These are phyloP conservation scores for Malacoraja senta DNA, from an alignment of 2,797 vertebrate species.

Conservation along the genomic window DNA sequence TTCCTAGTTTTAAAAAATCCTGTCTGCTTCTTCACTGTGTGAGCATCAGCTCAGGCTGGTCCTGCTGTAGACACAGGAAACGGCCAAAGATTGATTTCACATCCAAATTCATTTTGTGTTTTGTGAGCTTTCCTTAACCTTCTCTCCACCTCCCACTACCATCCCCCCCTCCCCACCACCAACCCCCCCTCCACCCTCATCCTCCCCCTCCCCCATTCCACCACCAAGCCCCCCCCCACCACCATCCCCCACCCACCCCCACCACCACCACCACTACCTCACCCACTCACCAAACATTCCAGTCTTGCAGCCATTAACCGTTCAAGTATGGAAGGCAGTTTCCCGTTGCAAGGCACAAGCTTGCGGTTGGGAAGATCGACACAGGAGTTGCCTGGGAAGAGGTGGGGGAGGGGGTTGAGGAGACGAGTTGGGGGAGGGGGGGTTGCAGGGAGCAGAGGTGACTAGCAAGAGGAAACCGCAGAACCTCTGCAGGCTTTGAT, in stretches of 20 bases:
- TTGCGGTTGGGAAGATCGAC: neutral
- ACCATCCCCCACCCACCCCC: no score
- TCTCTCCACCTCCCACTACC: no score
- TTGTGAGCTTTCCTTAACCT: no score
- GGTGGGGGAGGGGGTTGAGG: neutral
- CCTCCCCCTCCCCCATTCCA: no score
- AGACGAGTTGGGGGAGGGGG: neutral
- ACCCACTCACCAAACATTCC: neutral
- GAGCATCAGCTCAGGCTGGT: neutral
- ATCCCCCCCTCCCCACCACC: neutral
- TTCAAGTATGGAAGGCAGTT: neutral
- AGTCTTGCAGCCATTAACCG: neutral
- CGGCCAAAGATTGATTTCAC: no score
- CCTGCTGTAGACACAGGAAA: no score
- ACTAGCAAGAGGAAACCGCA: neutral
- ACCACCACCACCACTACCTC: no score
- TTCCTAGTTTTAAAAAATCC: neutral
- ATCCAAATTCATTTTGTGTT: no score
- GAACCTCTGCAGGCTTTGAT: neutral
- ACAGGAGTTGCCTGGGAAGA: neutral
- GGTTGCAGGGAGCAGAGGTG: no score
- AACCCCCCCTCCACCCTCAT: no score
- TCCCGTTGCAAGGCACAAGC: neutral
- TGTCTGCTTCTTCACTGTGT: neutral
- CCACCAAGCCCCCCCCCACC: no score